Conservation (phyloP, 2,888 invertebrate genomes). For the Mythimna lalbum region DNA sequence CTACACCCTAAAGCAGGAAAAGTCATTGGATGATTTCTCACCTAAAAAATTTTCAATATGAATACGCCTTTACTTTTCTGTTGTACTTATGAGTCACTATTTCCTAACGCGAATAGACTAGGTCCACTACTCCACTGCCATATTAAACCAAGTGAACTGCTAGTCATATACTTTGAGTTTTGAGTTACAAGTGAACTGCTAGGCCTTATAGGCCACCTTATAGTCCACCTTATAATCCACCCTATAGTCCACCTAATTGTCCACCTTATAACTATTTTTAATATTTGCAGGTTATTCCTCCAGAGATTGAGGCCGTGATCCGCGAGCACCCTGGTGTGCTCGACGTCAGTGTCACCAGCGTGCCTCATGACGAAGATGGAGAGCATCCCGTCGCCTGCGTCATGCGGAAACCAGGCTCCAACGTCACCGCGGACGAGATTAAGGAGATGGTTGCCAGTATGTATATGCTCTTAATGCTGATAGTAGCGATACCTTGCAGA, state of each 20-base stretch:
- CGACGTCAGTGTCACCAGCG: slow-evolving; percentile 76
- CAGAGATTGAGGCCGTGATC: slow-evolving; percentile 76
- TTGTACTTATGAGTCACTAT: no score
- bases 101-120: no score
- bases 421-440: slow-evolving; percentile 73
- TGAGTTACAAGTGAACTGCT: no score
- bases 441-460: slow-evolving; percentile 77
- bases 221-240: no score
- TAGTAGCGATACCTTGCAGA: no score
- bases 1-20: no score
- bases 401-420: slow-evolving; percentile 60
- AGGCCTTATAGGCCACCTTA: no score
- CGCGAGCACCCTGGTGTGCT: slow-evolving; percentile 73
- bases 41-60: no score
- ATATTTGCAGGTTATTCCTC: slow-evolving; percentile 73
- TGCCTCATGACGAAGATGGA: slow-evolving; percentile 72
- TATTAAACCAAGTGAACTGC: background rate
- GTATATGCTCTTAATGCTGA: background rate
- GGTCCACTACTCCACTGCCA: background rate
- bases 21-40: no score
- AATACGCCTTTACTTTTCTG: no score
- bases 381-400: slow-evolving; percentile 79
- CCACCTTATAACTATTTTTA: background rate
- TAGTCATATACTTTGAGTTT: no score
- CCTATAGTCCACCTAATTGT: background rate